Percentiles rank a stretch among this genome's conserved stretches.
phyloP scores from a whole-genome alignment of 2,113 vertebrate genomes.

The Pristiophorus japonicus region DNA sequence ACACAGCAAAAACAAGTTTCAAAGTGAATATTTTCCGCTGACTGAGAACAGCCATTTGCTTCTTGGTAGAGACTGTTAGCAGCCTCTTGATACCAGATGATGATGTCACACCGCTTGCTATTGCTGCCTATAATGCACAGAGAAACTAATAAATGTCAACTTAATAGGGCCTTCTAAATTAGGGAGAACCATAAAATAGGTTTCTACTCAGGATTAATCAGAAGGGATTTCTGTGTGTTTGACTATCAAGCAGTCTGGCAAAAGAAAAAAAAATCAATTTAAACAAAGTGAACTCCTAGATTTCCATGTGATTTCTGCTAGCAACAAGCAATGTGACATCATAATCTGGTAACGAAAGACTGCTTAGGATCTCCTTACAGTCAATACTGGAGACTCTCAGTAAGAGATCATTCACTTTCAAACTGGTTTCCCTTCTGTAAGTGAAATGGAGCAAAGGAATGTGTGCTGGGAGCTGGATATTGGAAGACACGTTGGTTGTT shows the following conservation, averaged over 20 bases:
- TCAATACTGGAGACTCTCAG: background rate
- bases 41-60: constrained; percentile 24
- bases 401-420: background rate
- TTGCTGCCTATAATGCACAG: background rate
- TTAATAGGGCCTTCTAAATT: background rate
- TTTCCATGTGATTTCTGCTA: background rate
- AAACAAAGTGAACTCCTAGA: background rate
- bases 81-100: background rate
- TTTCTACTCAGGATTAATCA: background rate
- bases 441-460: background rate
- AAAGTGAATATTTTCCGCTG: constrained; percentile 24
- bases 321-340: background rate
- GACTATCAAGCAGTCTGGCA: background rate
- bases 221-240: background rate
- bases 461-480: background rate
- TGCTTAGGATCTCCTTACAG: no score
- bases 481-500: background rate
- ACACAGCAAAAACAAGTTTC: constrained; percentile 17
- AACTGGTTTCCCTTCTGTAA: background rate
- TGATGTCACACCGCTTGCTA: background rate
- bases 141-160: background rate
- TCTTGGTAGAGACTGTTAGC: background rate
- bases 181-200: background rate
- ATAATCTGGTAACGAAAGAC: background rate
- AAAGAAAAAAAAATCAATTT: constrained; percentile 10